Evolutionary conservation across 2,888 invertebrate genomes (phyloP), one percentile per base, ranked within the genome.

Genomic region (Lycophotia porphyrea): DNA sequence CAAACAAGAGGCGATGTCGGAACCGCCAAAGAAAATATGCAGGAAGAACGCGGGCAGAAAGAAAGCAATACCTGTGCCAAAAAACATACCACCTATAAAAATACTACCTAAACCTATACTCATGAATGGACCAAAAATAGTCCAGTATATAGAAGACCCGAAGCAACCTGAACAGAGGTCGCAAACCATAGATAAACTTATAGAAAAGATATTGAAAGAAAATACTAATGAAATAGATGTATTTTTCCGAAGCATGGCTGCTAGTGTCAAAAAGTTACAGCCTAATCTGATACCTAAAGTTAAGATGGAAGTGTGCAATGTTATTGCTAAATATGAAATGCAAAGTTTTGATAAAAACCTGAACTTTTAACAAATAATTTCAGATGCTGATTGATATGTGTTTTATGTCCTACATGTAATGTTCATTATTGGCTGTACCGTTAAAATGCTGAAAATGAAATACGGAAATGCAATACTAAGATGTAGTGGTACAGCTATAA

Each of bases 231-330:
- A 96, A 92, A 95, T 96, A 66, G 96, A 96, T 77, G 95, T 96
- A 0, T 96, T 96, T 89, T 96, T 96, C 75, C 90, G 95, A 70
- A 96, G 96, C 88, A 96, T 96, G 96, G 96, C 96, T 0, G 95
- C 96, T 9, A 96, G 95, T 87, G 96, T 96, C 2, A 96, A 96
- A 84, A 96, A 96, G 83, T 88, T 96, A 85, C 96, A 95, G 79
- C 96, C 96, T 15, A 95, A 94, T 88, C 89, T 96, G 82, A 96
- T 96, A 87, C 96, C 96, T 36, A 96, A 96, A 91, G 96, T 96
- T 0, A 96, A 96, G 84, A 96, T 96, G 96, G 96, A 96, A 89
- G 96, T 96, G 34, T 96, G 96, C 81, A 96, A 95, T 91, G 96
- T 96, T 9, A 96, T 96, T 73, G 96, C 96, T 0, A 96, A 96